Conservation (phyloP, 2,113 vertebrate species). For the Numenius arquata region DNA sequence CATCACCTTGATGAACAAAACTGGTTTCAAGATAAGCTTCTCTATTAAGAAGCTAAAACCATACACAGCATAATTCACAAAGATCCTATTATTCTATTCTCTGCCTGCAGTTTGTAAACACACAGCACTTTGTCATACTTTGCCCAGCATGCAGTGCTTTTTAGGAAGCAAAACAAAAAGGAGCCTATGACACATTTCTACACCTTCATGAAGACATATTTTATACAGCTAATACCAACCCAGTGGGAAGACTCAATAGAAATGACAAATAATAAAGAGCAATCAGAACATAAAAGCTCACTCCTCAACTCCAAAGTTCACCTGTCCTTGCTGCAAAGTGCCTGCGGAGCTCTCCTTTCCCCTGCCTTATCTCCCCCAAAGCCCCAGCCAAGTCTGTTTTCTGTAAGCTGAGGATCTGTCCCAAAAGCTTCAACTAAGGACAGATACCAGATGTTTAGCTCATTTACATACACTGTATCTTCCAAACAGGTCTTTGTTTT, state of each 20-base stretch:
- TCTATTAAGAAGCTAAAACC: neutral
- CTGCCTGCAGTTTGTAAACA: neutral
- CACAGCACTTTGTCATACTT: neutral
- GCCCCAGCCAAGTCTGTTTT: neutral
- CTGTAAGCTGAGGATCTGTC: neutral
- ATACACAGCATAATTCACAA: neutral
- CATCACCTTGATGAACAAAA: neutral
- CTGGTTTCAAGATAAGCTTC: neutral
- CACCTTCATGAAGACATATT: neutral
- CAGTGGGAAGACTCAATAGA: neutral
- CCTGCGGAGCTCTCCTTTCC: neutral
- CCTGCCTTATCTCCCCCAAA: neutral
- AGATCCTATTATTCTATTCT: neutral
- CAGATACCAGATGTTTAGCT: neutral
- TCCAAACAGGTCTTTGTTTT: neutral
- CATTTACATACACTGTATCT: neutral
- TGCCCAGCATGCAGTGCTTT: neutral
- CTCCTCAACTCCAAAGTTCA: neutral
- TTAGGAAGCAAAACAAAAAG: neutral
- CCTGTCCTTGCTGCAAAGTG: neutral
- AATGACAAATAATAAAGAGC: neutral
- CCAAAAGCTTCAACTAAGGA: neutral
- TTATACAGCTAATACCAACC: neutral
- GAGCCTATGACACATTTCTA: neutral
- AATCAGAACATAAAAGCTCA: neutral